Conservation (phyloP, 2,888 invertebrate species). For the Aspidapion aeneum region DNA sequence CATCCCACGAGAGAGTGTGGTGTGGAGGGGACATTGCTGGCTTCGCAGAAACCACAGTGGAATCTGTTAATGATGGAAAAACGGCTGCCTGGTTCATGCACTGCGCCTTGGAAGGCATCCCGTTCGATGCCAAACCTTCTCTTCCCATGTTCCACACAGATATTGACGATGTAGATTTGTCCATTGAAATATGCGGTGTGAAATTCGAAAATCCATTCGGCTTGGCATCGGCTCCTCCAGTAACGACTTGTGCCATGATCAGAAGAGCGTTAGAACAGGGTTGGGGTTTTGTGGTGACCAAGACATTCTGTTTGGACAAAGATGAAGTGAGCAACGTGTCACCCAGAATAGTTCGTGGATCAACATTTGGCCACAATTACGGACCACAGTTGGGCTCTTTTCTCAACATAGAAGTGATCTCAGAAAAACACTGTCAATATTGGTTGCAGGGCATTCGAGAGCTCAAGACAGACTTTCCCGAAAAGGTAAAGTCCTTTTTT, state of each 20-base stretch:
- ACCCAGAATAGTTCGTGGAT: slow-evolving; percentile 92
- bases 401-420: slow-evolving; percentile 96
- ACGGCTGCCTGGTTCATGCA: slow-evolving; percentile 96
- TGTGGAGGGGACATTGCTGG: slow-evolving; percentile 95
- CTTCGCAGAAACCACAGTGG: slow-evolving; percentile 94
- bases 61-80: slow-evolving; percentile 98
- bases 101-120: slow-evolving; percentile 64
- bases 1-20: slow-evolving; percentile 76
- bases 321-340: slow-evolving; percentile 96
- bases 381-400: slow-evolving; percentile 97
- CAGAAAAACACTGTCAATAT: slow-evolving; percentile 92
- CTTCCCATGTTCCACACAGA: slow-evolving; percentile 91
- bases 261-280: slow-evolving; percentile 92
- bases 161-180: slow-evolving; percentile 91
- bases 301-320: slow-evolving; percentile 95
- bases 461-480: slow-evolving; percentile 88
- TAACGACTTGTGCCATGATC: slow-evolving; percentile 93
- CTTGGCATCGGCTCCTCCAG: slow-evolving; percentile 94
- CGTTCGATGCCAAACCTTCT: slow-evolving; percentile 62
- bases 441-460: slow-evolving; percentile 89
- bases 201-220: slow-evolving; percentile 97
- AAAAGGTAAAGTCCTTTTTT: slow-evolving; percentile 56
- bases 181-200: slow-evolving; percentile 89
- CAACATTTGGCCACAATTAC: slow-evolving; percentile 85
- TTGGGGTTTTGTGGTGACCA: slow-evolving; percentile 97